These are phyloP conservation scores for Cynodonichthys magdalenae DNA, from an alignment of 2,797 vertebrate genomes.

Conservation along the genomic window DNA sequence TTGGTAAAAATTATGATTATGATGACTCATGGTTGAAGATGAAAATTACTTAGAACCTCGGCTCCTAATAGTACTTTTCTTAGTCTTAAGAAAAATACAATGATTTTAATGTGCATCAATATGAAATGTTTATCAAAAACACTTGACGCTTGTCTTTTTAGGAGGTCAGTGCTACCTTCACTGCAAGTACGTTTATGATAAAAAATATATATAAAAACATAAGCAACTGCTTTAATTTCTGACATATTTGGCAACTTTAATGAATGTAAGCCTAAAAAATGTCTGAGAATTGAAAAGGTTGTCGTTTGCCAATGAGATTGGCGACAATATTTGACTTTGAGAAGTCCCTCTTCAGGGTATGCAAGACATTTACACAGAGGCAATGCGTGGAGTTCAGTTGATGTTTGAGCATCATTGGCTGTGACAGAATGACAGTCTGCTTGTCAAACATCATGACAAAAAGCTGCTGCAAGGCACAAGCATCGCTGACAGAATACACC, in stretches of 20 bases:
- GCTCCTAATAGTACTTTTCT: slow-evolving; percentile 22
- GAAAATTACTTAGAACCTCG: slow-evolving; percentile 36
- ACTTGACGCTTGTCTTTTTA: neutral
- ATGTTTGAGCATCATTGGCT: slow-evolving; percentile 66
- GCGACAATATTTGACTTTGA: slow-evolving; percentile 59
- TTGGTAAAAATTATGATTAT: slow-evolving; percentile 42
- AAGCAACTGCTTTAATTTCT: neutral
- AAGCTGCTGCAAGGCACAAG: slow-evolving; percentile 60
- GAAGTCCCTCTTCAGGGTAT: slow-evolving; percentile 43
- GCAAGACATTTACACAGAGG: slow-evolving; percentile 36
- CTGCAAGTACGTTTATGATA: neutral
- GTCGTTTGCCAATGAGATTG: slow-evolving; percentile 28
- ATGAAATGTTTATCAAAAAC: neutral
- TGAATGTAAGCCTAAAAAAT: neutral
- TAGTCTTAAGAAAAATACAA: neutral
- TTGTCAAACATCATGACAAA: slow-evolving; percentile 68
- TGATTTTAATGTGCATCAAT: neutral
- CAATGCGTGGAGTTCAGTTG: slow-evolving; percentile 27
- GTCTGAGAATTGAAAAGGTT: slow-evolving; percentile 7
- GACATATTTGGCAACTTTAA: neutral
- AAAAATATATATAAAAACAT: neutral
- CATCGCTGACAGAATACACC: slow-evolving; percentile 50
- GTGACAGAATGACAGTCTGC: slow-evolving; percentile 68
- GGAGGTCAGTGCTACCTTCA: neutral
- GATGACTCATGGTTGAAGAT: slow-evolving; percentile 57